Conservation (phyloP, 2,888 invertebrate genomes). For the Heliconius hortense region DNA sequence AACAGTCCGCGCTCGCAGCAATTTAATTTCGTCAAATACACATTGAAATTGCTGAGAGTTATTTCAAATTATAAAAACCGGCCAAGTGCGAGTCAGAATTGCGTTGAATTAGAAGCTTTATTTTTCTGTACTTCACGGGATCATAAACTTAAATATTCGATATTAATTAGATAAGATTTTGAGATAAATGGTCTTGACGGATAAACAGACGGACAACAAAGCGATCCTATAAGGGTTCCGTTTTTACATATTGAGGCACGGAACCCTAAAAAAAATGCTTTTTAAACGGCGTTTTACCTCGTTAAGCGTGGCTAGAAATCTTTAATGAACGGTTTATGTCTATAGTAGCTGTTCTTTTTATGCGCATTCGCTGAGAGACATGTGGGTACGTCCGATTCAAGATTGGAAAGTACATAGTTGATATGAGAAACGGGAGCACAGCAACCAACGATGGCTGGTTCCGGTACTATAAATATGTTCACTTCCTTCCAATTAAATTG, state of each 20-base stretch:
- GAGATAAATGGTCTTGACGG: no score
- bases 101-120: no score
- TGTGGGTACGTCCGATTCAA: conserved; percentile 44
- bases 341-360: conserved; percentile 37
- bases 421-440: conserved; percentile 43
- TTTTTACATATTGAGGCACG: no score
- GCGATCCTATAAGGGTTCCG: no score
- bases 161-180: no score
- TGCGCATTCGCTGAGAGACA: conserved; percentile 38
- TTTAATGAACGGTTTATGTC: conserved; percentile 42
- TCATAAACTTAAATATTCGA: no score
- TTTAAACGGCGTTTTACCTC: conserved; percentile 38
- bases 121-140: no score
- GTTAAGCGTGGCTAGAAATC: conserved; percentile 44
- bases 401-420: conserved; percentile 45
- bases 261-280: conserved; percentile 26
- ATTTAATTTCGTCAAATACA: conserved; percentile 33
- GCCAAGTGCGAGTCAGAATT: no score
- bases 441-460: conserved; percentile 36
- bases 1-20: conserved; percentile 23
- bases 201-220: no score
- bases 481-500: conserved; percentile 17
- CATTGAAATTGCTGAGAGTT: conserved; percentile 36
- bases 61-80: conserved; percentile 37
- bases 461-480: conserved; percentile 33